Evolutionary conservation across 2,888 invertebrate species (phyloP), one percentile per base, ranked within the genome.

Genomic region (Hipparchia semele): DNA sequence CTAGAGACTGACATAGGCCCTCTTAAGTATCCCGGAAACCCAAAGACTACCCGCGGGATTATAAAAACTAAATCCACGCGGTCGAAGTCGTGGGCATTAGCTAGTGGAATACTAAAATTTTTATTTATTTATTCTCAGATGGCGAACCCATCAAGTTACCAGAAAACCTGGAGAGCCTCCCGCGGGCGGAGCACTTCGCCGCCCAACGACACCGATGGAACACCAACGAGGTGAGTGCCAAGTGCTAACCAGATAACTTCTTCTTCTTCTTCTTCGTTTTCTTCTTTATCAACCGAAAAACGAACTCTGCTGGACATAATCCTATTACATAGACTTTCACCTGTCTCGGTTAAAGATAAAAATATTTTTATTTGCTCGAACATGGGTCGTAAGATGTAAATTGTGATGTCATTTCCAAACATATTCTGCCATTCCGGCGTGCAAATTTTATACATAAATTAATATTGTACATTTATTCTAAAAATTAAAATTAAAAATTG

Each of bases 161-260:
- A 76, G 98, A 98, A 90, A 98, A 98, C 95, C 95, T 99, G 95
- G 98, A 99, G 94, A 98, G 98, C 88, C 95, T 99, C 88, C 98
- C 98, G 81, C 96, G 98, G 85, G 98, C 98, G 78, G 98, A 98
- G 92, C 98, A 98, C 92, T 98, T 99, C 94, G 98, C 99, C 79
- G 97, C 97, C 82, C 98, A 98, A 92, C 95, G 99, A 88, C 99
- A 99, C 94, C 96, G 99, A 83, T 99, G 99, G 99, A 99, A 99
- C 96, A 99, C 99, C 89, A 99, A 99, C 95, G 99, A 99, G 97
- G 99, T 99, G 89, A 84, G 86, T 66, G 2, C 56, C 2, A 1
- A 84, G 86, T 66, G 2, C 56, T 7, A 1, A 56, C n/a, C 23
- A 23, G 23, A 23, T 53, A 10, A 12, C 53, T 53, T 12, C 12